Evolutionary conservation across 1,140 invertebrate species (phyloP), one percentile per base, ranked within the genome.

Genomic region (Mamestra configurata): DNA sequence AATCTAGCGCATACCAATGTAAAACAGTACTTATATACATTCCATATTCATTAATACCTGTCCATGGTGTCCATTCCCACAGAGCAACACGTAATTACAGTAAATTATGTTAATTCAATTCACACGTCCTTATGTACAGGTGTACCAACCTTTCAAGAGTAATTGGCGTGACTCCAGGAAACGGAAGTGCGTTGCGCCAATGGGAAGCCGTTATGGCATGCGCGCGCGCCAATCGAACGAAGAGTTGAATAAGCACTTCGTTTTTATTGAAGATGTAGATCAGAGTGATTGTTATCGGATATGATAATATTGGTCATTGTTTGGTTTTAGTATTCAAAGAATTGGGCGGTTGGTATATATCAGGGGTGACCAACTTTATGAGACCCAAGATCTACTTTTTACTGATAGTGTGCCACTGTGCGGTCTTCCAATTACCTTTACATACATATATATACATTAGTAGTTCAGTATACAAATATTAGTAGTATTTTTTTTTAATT

Each of bases 111-210:
- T 43, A 76, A 80, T 80, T 20, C 53, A 35, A 85, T 79, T 76
- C 55, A 76, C 40, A 81, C 68, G 85, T 86, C 80, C 80, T 87
- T 85, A 88, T 82, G 61, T 84, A 89, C 86, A 85, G 80, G 83
- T 85, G 83, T 81, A 80, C 77, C 73, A 77, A 84, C 83, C 83
- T 84, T 84, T 75, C 51, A 76, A 73, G 51, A 68, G 80, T 86
- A 85, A 89, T 87, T 84, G 82, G 57, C 77, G 83, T 85, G 82
- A 84, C 83, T 88, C 88, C 83, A 89, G 88, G 85, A 90, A 89
- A 85, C 88, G 88, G 88, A 90, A 85, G 87, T 82, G 76, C 35
- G 64, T 55, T 61, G 79, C 53, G 73, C 88, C 88, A 90, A 90
- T 90, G 77, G 82, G 73, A 40, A 75, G 59, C 81, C 84, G 88